A percentile compares a stretch with the other conserved stretches of the same genome.
Evolutionary conservation across 2,888 invertebrate genomes (phyloP).

Genomic region (Tetramorium bicarinatum): DNA sequence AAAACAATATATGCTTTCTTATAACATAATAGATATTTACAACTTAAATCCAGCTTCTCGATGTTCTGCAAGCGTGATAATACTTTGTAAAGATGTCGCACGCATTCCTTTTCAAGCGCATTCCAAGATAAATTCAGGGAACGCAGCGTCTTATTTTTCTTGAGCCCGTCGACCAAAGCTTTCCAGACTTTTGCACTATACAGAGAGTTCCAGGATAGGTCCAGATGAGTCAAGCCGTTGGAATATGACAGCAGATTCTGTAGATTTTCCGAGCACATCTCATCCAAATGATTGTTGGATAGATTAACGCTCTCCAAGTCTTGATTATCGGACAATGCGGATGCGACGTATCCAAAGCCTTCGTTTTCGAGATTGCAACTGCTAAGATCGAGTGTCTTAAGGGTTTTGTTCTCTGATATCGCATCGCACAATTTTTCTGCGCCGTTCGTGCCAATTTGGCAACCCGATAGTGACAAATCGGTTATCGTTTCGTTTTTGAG

Average conservation of each 20-base stretch:
- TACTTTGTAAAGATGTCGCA: conserved; percentile 67
- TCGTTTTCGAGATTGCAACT: conserved; percentile 86
- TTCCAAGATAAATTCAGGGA: conserved; percentile 87
- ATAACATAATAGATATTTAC: conserved; percentile 69
- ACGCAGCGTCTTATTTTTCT: conserved; percentile 80
- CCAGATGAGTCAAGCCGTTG: conserved; percentile 85
- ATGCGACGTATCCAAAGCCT: conserved; percentile 83
- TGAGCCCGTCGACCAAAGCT: conserved; percentile 83
- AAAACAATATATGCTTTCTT: background rate
- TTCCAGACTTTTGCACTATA: conserved; percentile 84
- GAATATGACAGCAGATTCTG: conserved; percentile 85
- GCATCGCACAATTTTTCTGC: conserved; percentile 83
- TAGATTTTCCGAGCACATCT: conserved; percentile 84
- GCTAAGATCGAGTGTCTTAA: conserved; percentile 85
- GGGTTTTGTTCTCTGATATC: conserved; percentile 79
- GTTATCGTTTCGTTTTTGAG: conserved; percentile 82
- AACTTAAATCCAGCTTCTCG: conserved; percentile 75
- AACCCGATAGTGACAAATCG: conserved; percentile 84
- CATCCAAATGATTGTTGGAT: conserved; percentile 87
- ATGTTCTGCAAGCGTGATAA: conserved; percentile 71
- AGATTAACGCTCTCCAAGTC: conserved; percentile 86
- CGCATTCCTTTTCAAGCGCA: conserved; percentile 83
- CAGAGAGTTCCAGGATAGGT: conserved; percentile 88
- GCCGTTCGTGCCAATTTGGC: conserved; percentile 86
- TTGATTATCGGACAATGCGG: conserved; percentile 81